phyloP scores from a whole-genome alignment of 1,140 invertebrate genomes.

The Scylla paramamosain region DNA sequence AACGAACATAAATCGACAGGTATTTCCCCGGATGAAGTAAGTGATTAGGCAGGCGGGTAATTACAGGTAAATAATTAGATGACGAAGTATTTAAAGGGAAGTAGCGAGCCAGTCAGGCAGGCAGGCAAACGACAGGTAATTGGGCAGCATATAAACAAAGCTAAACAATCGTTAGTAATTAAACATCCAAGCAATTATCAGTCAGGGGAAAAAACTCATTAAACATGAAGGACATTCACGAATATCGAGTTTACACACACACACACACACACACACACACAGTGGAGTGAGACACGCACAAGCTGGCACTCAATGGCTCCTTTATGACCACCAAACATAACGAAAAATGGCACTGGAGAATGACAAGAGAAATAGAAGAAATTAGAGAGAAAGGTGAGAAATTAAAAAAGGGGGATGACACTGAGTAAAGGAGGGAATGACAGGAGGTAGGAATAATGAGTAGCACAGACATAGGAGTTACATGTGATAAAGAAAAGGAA shows the following conservation, averaged over 20 bases:
- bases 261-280: conserved; percentile 20
- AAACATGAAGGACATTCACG: not conserved
- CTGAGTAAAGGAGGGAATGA: not conserved
- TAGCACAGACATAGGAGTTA: no score
- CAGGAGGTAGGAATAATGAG: not conserved
- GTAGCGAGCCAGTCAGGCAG: not conserved
- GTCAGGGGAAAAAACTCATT: not conserved
- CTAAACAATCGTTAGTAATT: conserved; percentile 7
- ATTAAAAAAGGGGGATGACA: not conserved
- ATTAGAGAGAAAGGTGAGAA: not conserved
- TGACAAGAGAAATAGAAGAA: not conserved
- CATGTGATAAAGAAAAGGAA: no score
- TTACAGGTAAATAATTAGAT: conserved; percentile 13
- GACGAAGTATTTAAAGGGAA: not conserved
- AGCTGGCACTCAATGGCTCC: no score
- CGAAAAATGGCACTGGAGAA: no score
- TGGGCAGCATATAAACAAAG: not conserved
- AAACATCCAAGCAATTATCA: conserved; percentile 11
- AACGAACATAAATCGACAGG: not conserved
- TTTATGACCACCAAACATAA: no score
- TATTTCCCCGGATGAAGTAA: not conserved
- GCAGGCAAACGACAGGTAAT: not conserved
- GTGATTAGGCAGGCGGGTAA: not conserved
- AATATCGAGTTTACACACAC: not conserved
- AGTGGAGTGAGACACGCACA: not conserved